Base-by-base conservation (phyloP, 2,113 vertebrate genomes). In the Baryphthengus martii region DNA sequence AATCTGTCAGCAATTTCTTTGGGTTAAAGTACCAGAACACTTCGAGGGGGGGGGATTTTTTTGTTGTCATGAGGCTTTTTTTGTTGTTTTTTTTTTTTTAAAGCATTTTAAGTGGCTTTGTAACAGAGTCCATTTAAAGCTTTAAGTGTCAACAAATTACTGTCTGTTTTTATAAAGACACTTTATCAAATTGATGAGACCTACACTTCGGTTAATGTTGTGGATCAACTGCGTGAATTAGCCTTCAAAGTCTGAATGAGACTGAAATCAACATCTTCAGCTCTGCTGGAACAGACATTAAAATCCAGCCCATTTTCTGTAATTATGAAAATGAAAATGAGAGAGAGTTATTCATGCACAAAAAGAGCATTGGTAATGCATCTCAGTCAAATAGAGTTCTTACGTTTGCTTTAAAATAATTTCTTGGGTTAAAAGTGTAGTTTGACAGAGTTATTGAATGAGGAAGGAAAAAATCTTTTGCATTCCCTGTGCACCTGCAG, bases 1-100 rank as follows among this genome's bases (percentile, higher is more conserved):
- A 98, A 97, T 97, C 97, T 98, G 98, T 98, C 97, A 98, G 97
- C 98, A 95, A 66, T 97, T 98, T 97, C 95, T 96, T 79, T 70
- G 80, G 61, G 93, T 97, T 98, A 96, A 97, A 97, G 96, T 97
- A 96, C 98, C 96, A 93, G 93, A 95, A 90, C 74, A 76, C 92
- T 92, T 93, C 65, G 77, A 85, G 76, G 89, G 14, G 31, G 5
- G 23, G 7, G n/a, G n/a, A n/a, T n/a, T 65, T 92, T 90, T 91
- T 92, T 94, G 62, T 92, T 97, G 24, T 11, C 11, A 12, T 94
- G 50, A 17, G 7, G 33, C 20, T 35, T 82, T 88, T n/a, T 37
- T 16, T 28, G 65, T 56, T 16, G 1, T 23, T 33, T 74, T 84
- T 61, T 58, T 95, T 93, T 91, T 95, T 95, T 96, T 56, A 96